phyloP scores from a whole-genome alignment of 2,888 invertebrate species.

The Chymomyza caudatula region DNA sequence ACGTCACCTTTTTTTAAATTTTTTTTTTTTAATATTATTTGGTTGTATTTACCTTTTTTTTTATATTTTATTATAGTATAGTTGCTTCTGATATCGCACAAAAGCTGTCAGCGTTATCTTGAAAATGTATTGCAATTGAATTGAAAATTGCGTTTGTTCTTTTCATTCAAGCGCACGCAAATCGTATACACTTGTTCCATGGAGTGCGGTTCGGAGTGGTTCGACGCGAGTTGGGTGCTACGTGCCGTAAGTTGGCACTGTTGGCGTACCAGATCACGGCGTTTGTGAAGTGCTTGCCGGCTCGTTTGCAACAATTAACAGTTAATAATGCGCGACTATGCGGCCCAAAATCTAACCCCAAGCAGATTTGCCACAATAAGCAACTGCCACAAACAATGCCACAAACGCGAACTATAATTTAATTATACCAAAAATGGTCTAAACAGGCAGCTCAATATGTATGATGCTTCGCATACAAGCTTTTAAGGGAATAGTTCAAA shows the following conservation, averaged over 20 bases:
- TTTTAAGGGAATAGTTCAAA: neutral
- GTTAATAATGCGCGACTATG: constrained; percentile 54
- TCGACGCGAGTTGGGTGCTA: too few species aligned
- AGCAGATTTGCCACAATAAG: constrained; percentile 66
- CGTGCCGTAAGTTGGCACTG: neutral
- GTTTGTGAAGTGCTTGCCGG: constrained; percentile 19
- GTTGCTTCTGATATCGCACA: constrained; percentile 5
- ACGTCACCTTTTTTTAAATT: neutral
- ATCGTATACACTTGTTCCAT: neutral
- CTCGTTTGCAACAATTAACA: constrained; percentile 55
- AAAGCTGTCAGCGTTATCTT: constrained; percentile 49
- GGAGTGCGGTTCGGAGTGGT: neutral
- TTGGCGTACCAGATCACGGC: neutral
- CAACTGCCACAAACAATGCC: neutral
- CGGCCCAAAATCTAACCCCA: constrained; percentile 42
- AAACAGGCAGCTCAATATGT: neutral
- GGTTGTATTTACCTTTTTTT: constrained; percentile 2
- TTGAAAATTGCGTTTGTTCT: constrained; percentile 30
- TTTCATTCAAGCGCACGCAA: constrained; percentile 32
- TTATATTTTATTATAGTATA: constrained; percentile 24
- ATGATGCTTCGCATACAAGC: too few species aligned
- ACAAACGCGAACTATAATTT: neutral
- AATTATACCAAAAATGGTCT: neutral
- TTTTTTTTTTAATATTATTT: constrained; percentile 6
- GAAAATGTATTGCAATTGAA: constrained; percentile 42